phyloP scores from a whole-genome alignment of 2,888 invertebrate genomes.

The Bellardia bayeri region DNA sequence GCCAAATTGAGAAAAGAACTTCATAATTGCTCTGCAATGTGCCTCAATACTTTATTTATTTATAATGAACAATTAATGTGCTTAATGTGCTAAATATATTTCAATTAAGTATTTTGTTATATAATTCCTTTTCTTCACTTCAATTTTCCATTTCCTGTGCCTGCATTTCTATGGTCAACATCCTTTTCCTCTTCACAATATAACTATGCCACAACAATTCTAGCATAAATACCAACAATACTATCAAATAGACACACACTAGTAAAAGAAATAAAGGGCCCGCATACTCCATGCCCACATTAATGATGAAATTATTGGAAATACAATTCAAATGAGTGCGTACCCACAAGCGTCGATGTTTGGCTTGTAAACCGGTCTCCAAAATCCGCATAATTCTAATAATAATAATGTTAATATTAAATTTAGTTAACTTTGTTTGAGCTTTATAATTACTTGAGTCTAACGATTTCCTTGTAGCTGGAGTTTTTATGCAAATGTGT shows the following conservation, averaged over 20 bases:
- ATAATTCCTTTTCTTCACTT: not conserved
- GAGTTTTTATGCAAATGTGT: slow-evolving; percentile 78
- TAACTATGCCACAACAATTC: slow-evolving; percentile 74
- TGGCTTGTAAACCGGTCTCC: slow-evolving; percentile 79
- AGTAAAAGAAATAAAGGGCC: slow-evolving; percentile 81
- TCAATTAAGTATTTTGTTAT: not conserved
- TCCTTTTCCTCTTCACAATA: not conserved
- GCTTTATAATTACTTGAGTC: slow-evolving; percentile 74
- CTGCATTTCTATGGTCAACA: too few relatives aligned
- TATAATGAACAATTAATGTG: slow-evolving; percentile 4
- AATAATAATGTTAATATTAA: not conserved
- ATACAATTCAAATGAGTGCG: slow-evolving; percentile 78
- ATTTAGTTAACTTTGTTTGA: not conserved
- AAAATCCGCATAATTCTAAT: slow-evolving; percentile 78
- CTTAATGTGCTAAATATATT: slow-evolving; percentile 6
- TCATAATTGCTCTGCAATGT: not conserved
- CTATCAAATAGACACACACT: slow-evolving; percentile 77
- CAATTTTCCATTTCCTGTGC: not conserved
- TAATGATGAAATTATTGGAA: slow-evolving; percentile 78
- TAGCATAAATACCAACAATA: slow-evolving; percentile 76
- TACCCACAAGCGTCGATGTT: slow-evolving; percentile 79
- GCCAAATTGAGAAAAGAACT: not conserved
- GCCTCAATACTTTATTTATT: not conserved
- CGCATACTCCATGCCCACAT: slow-evolving; percentile 82
- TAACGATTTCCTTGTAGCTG: slow-evolving; percentile 80